Percentiles rank a stretch among this genome's conserved stretches.
These are phyloP conservation scores for Drosophila anceps DNA, from an alignment of 2,888 invertebrate species.

Conservation along the genomic window DNA sequence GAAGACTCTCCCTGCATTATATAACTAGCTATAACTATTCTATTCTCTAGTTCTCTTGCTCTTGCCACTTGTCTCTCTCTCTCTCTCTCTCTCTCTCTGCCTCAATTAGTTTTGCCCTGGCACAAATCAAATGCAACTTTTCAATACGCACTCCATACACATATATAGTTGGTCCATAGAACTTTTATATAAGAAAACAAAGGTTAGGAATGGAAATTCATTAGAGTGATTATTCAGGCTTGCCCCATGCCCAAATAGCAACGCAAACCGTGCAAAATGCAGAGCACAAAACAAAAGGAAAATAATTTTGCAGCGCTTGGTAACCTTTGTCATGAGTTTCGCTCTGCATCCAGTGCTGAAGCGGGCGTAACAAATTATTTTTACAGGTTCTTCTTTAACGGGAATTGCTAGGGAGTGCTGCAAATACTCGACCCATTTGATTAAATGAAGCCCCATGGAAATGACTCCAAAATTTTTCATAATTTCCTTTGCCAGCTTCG, in stretches of 20 bases:
- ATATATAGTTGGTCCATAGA: too few relatives aligned
- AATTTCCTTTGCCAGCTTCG: background rate
- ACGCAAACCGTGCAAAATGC: background rate
- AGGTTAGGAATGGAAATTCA: background rate
- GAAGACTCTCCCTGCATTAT: too few relatives aligned
- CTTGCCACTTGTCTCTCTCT: background rate
- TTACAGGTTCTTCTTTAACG: background rate
- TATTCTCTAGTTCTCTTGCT: background rate
- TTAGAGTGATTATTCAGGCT: constrained; percentile 8
- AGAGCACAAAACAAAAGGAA: background rate
- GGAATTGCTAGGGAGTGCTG: background rate
- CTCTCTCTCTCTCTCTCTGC: background rate
- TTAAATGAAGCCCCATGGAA: constrained; percentile 7
- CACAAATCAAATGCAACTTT: background rate
- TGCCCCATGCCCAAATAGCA: background rate
- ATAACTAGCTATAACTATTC: too few relatives aligned
- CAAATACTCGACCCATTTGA: background rate
- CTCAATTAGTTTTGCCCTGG: background rate
- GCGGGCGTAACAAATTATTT: background rate
- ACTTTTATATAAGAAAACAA: background rate
- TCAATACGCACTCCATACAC: background rate
- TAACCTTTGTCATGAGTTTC: constrained; percentile 1
- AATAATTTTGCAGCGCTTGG: constrained; percentile 3
- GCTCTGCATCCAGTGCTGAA: background rate
- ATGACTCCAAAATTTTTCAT: background rate